Evolutionary conservation across 2,888 invertebrate genomes (phyloP).

Genomic region (Bimastos eiseni): DNA sequence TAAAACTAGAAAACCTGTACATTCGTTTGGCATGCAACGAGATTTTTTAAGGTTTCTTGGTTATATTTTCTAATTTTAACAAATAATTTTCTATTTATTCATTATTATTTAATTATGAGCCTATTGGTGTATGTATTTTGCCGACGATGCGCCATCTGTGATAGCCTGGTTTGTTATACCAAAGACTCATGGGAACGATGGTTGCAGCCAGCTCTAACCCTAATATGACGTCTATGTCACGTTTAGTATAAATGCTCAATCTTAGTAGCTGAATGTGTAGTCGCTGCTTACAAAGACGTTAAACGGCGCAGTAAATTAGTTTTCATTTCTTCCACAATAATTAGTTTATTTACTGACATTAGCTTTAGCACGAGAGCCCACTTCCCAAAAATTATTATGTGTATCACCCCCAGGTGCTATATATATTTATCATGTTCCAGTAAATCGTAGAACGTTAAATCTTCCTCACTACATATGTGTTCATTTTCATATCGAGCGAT

Average conservation of each 20-base stretch:
- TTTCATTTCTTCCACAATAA: background rate
- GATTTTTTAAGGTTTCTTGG: background rate
- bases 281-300: background rate
- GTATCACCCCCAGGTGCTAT: background rate
- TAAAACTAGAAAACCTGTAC: too few relatives aligned
- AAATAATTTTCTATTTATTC: background rate
- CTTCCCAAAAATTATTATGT: background rate
- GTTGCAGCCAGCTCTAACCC: background rate
- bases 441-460: background rate
- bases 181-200: background rate
- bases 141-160: background rate
- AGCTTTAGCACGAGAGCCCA: background rate
- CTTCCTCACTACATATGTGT: background rate
- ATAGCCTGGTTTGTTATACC: background rate
- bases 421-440: background rate
- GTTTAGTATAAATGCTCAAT: background rate
- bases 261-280: background rate
- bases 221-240: constrained; percentile 1
- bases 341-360: background rate
- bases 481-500: constrained; percentile 1
- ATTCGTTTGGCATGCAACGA: background rate
- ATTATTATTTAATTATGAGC: too few relatives aligned
- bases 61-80: background rate
- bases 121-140: background rate
- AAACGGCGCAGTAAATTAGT: background rate